phyloP scores from a whole-genome alignment of 2,797 vertebrate species.

The Rhadinocentrus ornatus region DNA sequence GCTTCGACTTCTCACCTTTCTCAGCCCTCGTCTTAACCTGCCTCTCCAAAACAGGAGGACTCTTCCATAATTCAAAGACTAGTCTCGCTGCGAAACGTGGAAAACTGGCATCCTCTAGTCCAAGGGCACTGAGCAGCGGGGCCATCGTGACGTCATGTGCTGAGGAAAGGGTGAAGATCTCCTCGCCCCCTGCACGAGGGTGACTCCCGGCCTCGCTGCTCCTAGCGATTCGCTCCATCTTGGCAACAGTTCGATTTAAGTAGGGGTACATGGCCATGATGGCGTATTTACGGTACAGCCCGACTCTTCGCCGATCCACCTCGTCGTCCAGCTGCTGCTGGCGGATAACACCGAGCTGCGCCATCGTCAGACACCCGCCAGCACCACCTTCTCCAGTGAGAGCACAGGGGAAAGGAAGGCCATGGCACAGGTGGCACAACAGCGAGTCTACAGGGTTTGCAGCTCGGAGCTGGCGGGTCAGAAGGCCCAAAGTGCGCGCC shows the following conservation, averaged over 20 bases:
- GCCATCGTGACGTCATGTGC: constrained; percentile 96
- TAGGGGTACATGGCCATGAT: constrained; percentile 91
- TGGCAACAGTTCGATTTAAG: constrained; percentile 89
- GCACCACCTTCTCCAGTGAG: constrained; percentile 55
- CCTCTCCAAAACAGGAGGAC: constrained; percentile 52
- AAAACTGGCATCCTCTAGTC: constrained; percentile 89
- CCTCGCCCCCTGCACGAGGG: constrained; percentile 78
- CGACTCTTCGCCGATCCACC: constrained; percentile 85
- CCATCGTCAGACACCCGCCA: constrained; percentile 83
- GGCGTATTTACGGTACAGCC: constrained; percentile 90
- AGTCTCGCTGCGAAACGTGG: constrained; percentile 94
- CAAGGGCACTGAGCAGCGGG: constrained; percentile 93
- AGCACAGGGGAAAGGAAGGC: constrained; percentile 90
- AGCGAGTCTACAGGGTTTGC: constrained; percentile 95
- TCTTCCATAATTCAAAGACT: constrained; percentile 95
- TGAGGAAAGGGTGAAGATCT: constrained; percentile 89
- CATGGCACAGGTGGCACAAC: constrained; percentile 94
- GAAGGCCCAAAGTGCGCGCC: constrained; percentile 89
- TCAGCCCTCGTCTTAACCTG: constrained; percentile 38
- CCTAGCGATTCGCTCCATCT: constrained; percentile 85
- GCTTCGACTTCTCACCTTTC: constrained; percentile 49
- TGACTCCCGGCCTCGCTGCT: constrained; percentile 41
- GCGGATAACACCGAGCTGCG: constrained; percentile 93
- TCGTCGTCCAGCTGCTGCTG: constrained; percentile 93
- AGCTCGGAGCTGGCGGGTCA: constrained; percentile 89